Conservation (phyloP, 2,797 vertebrate genomes). For the Columba guinea region DNA sequence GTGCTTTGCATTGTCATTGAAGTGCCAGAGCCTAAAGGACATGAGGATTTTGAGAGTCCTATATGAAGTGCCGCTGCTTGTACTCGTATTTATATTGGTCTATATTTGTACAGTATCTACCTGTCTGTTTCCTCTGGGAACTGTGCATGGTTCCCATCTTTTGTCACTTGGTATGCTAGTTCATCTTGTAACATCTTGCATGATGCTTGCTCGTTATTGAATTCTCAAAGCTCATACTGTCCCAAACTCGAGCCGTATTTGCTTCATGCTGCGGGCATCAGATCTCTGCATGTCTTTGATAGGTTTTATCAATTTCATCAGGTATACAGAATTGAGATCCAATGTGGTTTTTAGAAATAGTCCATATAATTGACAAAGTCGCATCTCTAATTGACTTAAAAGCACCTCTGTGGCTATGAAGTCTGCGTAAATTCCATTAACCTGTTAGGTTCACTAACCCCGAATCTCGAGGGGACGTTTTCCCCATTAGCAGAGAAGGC, state of each 20-base stretch:
- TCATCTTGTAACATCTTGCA: not conserved
- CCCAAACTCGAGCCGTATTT: not conserved
- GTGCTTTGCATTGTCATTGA: not conserved
- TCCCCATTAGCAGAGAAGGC: not conserved
- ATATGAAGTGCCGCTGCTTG: not conserved
- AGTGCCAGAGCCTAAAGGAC: not conserved
- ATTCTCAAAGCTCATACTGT: not conserved
- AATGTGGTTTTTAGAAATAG: constrained; percentile 38
- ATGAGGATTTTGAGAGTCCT: not conserved
- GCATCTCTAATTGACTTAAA: constrained; percentile 34
- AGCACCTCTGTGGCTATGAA: constrained; percentile 49
- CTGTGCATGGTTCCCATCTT: not conserved
- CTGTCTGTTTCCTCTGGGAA: not conserved
- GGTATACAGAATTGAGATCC: not conserved
- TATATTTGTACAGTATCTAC: not conserved
- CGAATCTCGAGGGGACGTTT: not conserved
- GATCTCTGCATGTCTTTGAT: not conserved
- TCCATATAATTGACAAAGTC: constrained; percentile 39
- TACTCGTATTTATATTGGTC: not conserved
- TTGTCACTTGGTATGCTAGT: not conserved
- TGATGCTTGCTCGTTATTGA: not conserved
- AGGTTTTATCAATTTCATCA: not conserved
- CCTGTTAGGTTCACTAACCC: constrained; percentile 27
- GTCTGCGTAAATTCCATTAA: constrained; percentile 23
- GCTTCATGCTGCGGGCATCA: not conserved